phyloP scores from a whole-genome alignment of 2,888 invertebrate species.

The Pollenia angustigena region DNA sequence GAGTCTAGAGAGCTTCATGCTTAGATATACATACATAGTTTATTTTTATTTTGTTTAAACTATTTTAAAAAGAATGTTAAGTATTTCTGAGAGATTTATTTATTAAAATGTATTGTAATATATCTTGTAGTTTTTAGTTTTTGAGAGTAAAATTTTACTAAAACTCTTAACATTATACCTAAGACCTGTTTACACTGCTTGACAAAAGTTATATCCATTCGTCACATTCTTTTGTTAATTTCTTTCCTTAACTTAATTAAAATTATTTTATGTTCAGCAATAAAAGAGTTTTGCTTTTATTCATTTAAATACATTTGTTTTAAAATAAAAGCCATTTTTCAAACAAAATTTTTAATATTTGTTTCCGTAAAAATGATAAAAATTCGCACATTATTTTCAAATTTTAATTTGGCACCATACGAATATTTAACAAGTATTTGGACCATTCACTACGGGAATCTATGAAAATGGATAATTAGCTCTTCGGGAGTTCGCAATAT shows the following conservation, averaged over 20 bases:
- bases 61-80: constrained; percentile 55
- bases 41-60: constrained; percentile 48
- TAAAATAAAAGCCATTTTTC: too few species aligned
- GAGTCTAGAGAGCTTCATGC: constrained; percentile 54
- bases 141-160: constrained; percentile 17
- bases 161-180: constrained; percentile 18
- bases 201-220: neutral
- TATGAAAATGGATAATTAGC: neutral
- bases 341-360: too few species aligned
- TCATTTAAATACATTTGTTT: too few species aligned
- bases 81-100: constrained; percentile 44
- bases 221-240: neutral
- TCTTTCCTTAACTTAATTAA: neutral
- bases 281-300: too few species aligned
- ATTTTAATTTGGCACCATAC: constrained; percentile 16
- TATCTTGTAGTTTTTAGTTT: neutral
- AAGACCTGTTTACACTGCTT: constrained; percentile 32
- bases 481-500: too few species aligned
- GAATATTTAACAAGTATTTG: neutral
- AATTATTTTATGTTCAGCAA: too few species aligned
- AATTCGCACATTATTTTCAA: constrained; percentile 1
- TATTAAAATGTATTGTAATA: constrained; percentile 34
- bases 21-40: constrained; percentile 17
- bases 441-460: neutral
- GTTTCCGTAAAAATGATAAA: too few species aligned